A percentile compares a stretch with the other conserved stretches of the same genome.
Conservation (phyloP, 2,888 invertebrate species). For the Leucozona laternaria region DNA sequence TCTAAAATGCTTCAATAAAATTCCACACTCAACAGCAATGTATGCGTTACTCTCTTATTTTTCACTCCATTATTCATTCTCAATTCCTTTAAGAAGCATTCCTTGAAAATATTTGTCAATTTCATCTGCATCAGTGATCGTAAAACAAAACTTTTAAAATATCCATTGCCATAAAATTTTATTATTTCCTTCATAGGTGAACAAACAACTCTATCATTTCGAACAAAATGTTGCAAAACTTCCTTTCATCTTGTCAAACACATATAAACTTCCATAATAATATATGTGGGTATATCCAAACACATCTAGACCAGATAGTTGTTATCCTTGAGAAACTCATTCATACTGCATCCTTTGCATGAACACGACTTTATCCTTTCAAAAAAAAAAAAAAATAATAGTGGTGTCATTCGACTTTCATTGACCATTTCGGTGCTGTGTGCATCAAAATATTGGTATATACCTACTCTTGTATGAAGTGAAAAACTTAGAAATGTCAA, state of each 20-base stretch:
- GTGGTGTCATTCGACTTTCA: slow-evolving; percentile 40
- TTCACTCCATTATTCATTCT: neutral
- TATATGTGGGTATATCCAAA: neutral
- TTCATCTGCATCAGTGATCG: slow-evolving; percentile 33
- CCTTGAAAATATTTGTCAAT: slow-evolving; percentile 36
- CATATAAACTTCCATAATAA: slow-evolving; percentile 31
- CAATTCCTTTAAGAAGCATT: neutral
- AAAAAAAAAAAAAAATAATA: neutral
- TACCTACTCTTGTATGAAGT: neutral
- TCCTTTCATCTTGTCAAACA: slow-evolving; percentile 9
- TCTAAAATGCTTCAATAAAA: neutral
- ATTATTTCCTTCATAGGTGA: slow-evolving; percentile 19
- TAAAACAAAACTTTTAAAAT: slow-evolving; percentile 45
- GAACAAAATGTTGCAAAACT: slow-evolving; percentile 50
- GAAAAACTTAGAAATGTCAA: slow-evolving; percentile 51
- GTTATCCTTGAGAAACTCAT: slow-evolving; percentile 20
- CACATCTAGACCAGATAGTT: neutral
- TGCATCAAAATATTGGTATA: slow-evolving; percentile 3
- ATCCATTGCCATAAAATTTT: slow-evolving; percentile 19
- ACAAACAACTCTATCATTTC: slow-evolving; percentile 18
- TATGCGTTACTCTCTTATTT: neutral
- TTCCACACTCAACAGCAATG: neutral
- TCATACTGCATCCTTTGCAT: slow-evolving; percentile 23
- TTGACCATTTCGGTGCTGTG: slow-evolving; percentile 55
- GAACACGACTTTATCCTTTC: neutral